Evolutionary conservation across 2,113 vertebrate species (phyloP), one percentile per base, ranked within the genome.

Genomic region (Sinocyclocheilus anophthalmus): DNA sequence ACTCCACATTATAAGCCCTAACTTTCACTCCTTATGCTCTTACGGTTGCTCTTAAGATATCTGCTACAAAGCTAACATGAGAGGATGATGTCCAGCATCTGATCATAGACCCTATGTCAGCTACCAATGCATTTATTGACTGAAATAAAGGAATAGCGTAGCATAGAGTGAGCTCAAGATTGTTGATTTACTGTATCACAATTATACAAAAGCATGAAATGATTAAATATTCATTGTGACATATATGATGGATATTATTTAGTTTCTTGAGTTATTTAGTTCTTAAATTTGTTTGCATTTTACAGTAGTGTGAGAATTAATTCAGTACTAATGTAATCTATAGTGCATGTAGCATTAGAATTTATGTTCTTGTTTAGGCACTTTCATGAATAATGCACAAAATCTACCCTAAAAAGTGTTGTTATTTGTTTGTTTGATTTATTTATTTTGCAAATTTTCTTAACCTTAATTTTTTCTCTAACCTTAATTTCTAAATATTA

Each of bases 31-130:
- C 73, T 87, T 48, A 81, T 13, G 10, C 37, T 26, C 33, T 42
- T 50, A 30, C 73, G 11, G 24, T 45, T 48, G 73, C 73, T 67
- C 59, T 33, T 65, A 63, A 79, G 76, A 80, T 85, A 75, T 80
- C 65, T 7, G 26, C 53, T 55, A 86, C 80, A 73, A 85, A 86
- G 84, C 87, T 65, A 76, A 82, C 77, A 85, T 24, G 26, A 80
- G 76, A 87, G 55, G 50, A 59, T 13, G 61, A 82, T 73, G 20
- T 69, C 72, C 18, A 65, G 75, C 26, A 55, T 57, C 79, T 50
- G 42, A 63, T 83, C 76, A 84, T 6, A 39, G 82, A 84, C 67
- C 33, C 5, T 10, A 42, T 83, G 26, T 83, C 57, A 83, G 26
- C 82, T 18, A 73, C 30, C 30, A 14, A 80, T 77, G 84, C 37